Evolutionary conservation across 2,113 vertebrate species (phyloP).

Genomic region (Fregetta grallaria): DNA sequence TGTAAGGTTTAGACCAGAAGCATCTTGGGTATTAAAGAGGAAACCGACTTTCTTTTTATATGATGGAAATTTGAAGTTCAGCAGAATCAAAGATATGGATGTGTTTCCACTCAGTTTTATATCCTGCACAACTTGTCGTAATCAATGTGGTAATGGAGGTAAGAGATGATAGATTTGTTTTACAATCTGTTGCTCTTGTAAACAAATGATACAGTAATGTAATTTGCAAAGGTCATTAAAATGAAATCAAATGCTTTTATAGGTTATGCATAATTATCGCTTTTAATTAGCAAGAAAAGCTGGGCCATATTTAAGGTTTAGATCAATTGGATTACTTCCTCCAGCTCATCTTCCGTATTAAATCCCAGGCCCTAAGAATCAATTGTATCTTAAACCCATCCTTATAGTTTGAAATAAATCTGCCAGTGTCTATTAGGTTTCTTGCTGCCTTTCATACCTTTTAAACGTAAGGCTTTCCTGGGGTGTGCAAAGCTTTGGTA

Average conservation of each 20-base stretch:
- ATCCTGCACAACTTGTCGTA: not conserved
- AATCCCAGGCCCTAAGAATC: not conserved
- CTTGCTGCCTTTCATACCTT: not conserved
- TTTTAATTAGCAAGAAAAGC: conserved; percentile 10
- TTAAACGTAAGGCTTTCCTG: not conserved
- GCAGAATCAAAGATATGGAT: not conserved
- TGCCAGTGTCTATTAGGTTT: not conserved
- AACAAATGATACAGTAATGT: not conserved
- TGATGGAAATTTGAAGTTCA: not conserved
- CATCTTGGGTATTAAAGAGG: not conserved
- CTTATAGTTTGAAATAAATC: not conserved
- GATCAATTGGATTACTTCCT: not conserved
- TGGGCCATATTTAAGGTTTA: not conserved
- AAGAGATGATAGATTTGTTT: not conserved
- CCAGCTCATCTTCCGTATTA: not conserved
- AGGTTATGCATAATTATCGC: conserved; percentile 2
- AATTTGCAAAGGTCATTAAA: conserved; percentile 51
- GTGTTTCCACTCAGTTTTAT: not conserved
- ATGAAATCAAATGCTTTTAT: conserved; percentile 22
- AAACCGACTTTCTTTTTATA: not conserved
- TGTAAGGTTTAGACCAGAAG: not conserved
- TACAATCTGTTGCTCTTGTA: not conserved
- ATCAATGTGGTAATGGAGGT: not conserved
- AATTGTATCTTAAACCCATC: not conserved
- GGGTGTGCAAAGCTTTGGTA: not conserved